Evolutionary conservation across 2,888 invertebrate species (phyloP).

Genomic region (Imbricaverruca yamaguchii): DNA sequence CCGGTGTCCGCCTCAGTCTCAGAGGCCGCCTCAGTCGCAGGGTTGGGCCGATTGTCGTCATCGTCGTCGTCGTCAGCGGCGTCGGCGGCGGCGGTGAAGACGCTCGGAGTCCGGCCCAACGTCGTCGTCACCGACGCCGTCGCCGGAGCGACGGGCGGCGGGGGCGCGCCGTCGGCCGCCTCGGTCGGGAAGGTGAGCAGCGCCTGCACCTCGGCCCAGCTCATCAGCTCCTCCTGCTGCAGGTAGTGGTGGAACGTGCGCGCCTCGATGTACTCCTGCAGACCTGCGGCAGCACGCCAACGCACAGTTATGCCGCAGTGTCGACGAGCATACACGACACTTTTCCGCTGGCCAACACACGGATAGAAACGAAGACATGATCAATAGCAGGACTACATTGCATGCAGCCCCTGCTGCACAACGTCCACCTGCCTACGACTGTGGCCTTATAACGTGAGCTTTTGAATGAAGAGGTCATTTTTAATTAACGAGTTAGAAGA

Average conservation of each 20-base stretch:
- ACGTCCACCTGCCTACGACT: no score
- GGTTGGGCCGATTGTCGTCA: no score
- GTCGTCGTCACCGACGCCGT: neutral
- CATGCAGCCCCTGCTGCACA: no score
- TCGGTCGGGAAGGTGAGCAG: conserved; percentile 41
- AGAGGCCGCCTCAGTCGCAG: neutral
- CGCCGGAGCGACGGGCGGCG: conserved; percentile 22
- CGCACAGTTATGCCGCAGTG: no score
- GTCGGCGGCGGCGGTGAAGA: neutral
- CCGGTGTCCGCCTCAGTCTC: neutral
- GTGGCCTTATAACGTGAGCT: no score
- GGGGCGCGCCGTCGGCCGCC: conserved; percentile 4
- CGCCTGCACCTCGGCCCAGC: conserved; percentile 52
- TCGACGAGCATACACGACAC: no score
- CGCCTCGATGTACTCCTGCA: conserved; percentile 82
- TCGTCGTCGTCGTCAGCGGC: neutral
- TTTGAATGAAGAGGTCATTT: no score
- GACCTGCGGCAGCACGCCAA: conserved; percentile 37
- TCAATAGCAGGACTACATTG: no score
- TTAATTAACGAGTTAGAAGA: no score
- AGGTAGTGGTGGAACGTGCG: conserved; percentile 66
- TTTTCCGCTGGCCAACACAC: no score
- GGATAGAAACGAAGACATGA: no score
- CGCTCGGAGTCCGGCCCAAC: neutral
- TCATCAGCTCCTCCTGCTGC: conserved; percentile 51